phyloP scores from a whole-genome alignment of 1,140 invertebrate species.

The Lepeophtheirus salmonis region DNA sequence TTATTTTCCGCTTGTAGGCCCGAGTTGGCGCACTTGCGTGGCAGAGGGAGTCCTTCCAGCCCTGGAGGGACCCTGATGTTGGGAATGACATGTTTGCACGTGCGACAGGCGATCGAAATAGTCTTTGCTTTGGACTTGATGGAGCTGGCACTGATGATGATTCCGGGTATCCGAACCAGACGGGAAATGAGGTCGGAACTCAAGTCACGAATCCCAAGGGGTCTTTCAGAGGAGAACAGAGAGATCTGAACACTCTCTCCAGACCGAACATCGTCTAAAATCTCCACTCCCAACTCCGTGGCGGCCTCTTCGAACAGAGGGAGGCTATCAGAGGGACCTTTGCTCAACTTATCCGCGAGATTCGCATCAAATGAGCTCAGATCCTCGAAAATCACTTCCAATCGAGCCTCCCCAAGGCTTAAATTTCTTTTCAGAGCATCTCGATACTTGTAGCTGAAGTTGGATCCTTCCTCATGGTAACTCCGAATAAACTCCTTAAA shows the following conservation, averaged over 20 bases:
- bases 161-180: slow-evolving; percentile 85
- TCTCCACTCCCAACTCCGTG: slow-evolving; percentile 88
- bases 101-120: slow-evolving; percentile 86
- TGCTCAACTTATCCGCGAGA: slow-evolving; percentile 74
- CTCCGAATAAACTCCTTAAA: slow-evolving; percentile 90
- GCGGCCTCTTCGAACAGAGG: slow-evolving; percentile 92
- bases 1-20: slow-evolving; percentile 67
- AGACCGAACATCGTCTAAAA: slow-evolving; percentile 71
- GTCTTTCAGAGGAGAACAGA: background rate
- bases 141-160: slow-evolving; percentile 79
- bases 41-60: slow-evolving; percentile 87
- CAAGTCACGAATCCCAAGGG: background rate
- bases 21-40: slow-evolving; percentile 72
- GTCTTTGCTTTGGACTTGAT: slow-evolving; percentile 85
- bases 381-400: slow-evolving; percentile 88
- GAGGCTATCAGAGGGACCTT: slow-evolving; percentile 77
- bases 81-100: slow-evolving; percentile 68
- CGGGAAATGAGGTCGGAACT: slow-evolving; percentile 26
- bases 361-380: slow-evolving; percentile 82
- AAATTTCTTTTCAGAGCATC: slow-evolving; percentile 85
- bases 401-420: slow-evolving; percentile 66
- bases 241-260: slow-evolving; percentile 70
- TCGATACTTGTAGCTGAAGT: slow-evolving; percentile 91
- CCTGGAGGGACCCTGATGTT: slow-evolving; percentile 84
- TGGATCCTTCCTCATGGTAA: slow-evolving; percentile 88